Percentiles rank a stretch among this genome's conserved stretches.
Evolutionary conservation across 92 coral and sea anemone species (phyloP).

Genomic region (Paramuricea clavata): DNA sequence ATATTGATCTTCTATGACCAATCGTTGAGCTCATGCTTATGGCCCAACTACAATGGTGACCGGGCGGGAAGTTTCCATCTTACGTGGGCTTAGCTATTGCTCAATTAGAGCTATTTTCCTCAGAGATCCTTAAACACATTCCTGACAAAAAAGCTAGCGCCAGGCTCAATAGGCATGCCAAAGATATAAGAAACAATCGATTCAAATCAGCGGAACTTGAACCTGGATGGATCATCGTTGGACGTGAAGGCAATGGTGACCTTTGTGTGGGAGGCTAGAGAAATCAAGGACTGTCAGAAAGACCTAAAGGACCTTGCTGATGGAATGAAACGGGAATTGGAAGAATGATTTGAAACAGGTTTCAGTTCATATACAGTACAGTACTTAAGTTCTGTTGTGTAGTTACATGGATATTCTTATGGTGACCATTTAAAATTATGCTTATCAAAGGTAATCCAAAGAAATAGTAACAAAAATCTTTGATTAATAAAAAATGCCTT

Average conservation of each 20-base stretch:
- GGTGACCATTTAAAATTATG: too few species aligned
- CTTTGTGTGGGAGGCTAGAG: too few species aligned
- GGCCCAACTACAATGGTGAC: conserved; percentile 42
- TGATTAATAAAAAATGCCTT: too few species aligned
- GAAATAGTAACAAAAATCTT: too few species aligned
- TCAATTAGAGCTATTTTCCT: conserved; percentile 43
- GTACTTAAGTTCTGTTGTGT: too few species aligned
- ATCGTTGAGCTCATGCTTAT: conserved; percentile 37
- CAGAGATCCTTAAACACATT: conserved; percentile 8
- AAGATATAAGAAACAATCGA: conserved; percentile 20
- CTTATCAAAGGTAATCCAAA: too few species aligned
- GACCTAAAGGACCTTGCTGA: conserved; percentile 3
- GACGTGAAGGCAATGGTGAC: too few species aligned
- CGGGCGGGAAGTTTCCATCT: conserved; percentile 48
- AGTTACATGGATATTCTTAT: too few species aligned
- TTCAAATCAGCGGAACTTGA: conserved; percentile 37
- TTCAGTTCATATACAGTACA: too few species aligned
- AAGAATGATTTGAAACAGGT: neutral
- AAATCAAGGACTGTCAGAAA: too few species aligned
- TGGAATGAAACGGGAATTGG: neutral
- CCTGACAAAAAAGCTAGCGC: conserved; percentile 42
- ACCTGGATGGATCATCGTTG: conserved; percentile 50
- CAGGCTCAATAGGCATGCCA: conserved; percentile 29
- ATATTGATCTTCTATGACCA: conserved; percentile 34
- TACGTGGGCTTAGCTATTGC: conserved; percentile 20